These are phyloP conservation scores for Scaptomyza caliginosa DNA, from an alignment of 2,888 invertebrate genomes.

Conservation along the genomic window DNA sequence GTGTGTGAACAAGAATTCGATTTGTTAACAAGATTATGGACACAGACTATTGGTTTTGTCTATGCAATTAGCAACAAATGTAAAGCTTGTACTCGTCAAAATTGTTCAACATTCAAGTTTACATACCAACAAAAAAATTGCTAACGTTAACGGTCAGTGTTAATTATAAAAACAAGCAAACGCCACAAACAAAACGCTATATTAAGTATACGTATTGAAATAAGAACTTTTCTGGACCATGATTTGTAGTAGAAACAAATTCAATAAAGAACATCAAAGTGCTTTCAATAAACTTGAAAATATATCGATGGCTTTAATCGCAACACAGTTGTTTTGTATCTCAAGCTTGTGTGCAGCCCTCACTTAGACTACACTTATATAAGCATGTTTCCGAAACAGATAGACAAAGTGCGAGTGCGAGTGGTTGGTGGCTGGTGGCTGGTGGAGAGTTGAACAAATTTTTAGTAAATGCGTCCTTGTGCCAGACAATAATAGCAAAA, in stretches of 20 bases:
- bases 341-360: neutral
- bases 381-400: neutral
- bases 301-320: constrained; percentile 45
- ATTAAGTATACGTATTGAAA: neutral
- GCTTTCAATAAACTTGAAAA: constrained; percentile 15
- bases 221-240: neutral
- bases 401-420: neutral
- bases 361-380: constrained; percentile 3
- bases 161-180: too few species aligned
- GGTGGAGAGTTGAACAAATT: constrained; percentile 22
- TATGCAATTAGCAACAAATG: constrained; percentile 66
- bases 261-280: constrained; percentile 2
- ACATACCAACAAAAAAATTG: neutral
- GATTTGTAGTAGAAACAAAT: too few species aligned
- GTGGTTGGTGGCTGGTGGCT: too few species aligned
- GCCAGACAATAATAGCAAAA: constrained; percentile 58
- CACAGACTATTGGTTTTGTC: constrained; percentile 17
- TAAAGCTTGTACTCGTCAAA: constrained; percentile 49
- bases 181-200: neutral
- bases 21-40: constrained; percentile 84
- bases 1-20: constrained; percentile 84
- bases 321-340: constrained; percentile 13
- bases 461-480: constrained; percentile 63
- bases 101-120: constrained; percentile 51
- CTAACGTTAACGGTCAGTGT: constrained; percentile 46